These are phyloP conservation scores for Pseudochaenichthys georgianus DNA, from an alignment of 2,797 vertebrate genomes.

Conservation along the genomic window DNA sequence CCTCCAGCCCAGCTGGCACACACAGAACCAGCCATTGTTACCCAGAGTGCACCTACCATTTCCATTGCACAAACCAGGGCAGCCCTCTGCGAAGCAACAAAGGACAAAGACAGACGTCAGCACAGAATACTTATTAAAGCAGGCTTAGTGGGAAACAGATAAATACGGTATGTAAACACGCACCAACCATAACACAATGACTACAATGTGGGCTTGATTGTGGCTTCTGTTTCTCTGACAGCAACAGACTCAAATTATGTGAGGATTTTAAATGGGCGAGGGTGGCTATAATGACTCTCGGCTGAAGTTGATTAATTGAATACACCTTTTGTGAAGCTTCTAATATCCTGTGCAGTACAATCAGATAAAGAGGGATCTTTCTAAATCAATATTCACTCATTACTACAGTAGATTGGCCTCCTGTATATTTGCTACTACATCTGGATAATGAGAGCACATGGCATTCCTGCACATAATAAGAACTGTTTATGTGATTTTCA, in stretches of 20 bases:
- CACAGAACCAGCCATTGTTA: slow-evolving; percentile 97
- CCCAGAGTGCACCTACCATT: slow-evolving; percentile 98
- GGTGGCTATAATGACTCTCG: slow-evolving; percentile 58
- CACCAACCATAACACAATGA: slow-evolving; percentile 8
- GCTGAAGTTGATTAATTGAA: slow-evolving; percentile 80
- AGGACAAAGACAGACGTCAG: slow-evolving; percentile 66
- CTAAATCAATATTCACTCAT: slow-evolving; percentile 83
- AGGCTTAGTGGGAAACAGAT: slow-evolving; percentile 1
- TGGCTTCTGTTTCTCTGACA: slow-evolving; percentile 17
- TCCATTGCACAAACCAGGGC: slow-evolving; percentile 96
- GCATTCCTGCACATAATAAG: slow-evolving; percentile 51
- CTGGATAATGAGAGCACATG: slow-evolving; percentile 46
- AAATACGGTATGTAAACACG: slow-evolving; percentile 8
- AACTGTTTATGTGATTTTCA: slow-evolving; percentile 46
- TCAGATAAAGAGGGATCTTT: slow-evolving; percentile 75
- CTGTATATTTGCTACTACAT: slow-evolving; percentile 44
- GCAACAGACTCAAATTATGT: slow-evolving; percentile 33
- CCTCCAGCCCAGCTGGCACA: slow-evolving; percentile 99
- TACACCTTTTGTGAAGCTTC: slow-evolving; percentile 76
- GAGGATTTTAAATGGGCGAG: slow-evolving; percentile 42
- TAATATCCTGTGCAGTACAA: slow-evolving; percentile 79
- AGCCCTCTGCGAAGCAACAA: slow-evolving; percentile 92
- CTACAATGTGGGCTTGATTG: slow-evolving; percentile 19
- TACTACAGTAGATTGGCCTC: slow-evolving; percentile 73
- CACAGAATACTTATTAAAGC: slow-evolving; percentile 36